Evolutionary conservation across 2,888 invertebrate genomes (phyloP).

Genomic region (Tipula confusa): DNA sequence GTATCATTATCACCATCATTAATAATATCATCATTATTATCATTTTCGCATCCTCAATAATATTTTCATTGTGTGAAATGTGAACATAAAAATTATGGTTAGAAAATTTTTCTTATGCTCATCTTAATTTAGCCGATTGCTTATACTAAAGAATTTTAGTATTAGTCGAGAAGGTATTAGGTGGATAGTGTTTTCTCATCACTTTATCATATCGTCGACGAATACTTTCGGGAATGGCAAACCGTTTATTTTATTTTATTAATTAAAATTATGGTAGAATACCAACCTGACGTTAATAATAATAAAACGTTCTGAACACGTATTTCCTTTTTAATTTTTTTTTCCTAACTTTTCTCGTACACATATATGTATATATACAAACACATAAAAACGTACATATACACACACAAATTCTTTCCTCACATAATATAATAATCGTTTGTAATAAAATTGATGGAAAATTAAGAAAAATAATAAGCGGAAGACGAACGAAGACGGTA

Average conservation of each 20-base stretch:
- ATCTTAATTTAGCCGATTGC: neutral
- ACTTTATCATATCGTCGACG: neutral
- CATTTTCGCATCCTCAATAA: conserved; percentile 20
- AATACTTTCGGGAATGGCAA: neutral
- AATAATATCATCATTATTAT: conserved; percentile 20
- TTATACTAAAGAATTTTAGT: neutral
- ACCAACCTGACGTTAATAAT: neutral
- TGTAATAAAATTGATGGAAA: conserved; percentile 25
- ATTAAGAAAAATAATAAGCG: neutral
- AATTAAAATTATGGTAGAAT: neutral
- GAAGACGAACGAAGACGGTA: neutral
- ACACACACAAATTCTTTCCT: neutral
- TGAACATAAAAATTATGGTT: conserved; percentile 25
- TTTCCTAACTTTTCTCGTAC: neutral
- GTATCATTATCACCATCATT: conserved; percentile 14
- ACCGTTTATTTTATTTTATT: neutral
- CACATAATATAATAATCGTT: neutral
- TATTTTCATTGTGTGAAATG: neutral
- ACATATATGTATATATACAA: neutral
- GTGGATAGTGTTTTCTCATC: neutral
- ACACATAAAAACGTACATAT: neutral
- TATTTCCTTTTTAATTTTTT: neutral
- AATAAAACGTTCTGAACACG: conserved; percentile 20
- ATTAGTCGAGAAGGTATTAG: neutral
- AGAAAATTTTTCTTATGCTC: neutral